A percentile compares a stretch with the other conserved stretches of the same genome.
These are phyloP conservation scores for Chlorodrepanis virens DNA, from an alignment of 2,113 vertebrate genomes.

Conservation along the genomic window DNA sequence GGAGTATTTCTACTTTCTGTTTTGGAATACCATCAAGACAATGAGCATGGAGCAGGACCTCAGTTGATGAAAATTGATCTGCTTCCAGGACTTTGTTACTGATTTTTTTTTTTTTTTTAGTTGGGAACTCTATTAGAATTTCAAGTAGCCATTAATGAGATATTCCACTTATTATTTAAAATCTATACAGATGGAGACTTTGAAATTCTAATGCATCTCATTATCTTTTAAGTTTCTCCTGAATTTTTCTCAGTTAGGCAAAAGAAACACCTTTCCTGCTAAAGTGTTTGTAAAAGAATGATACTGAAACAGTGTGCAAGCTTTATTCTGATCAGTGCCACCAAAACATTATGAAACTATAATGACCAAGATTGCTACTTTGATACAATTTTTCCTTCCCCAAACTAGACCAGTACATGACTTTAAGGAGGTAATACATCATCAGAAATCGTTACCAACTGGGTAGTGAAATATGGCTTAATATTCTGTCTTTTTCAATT, in stretches of 20 bases:
- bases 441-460: background rate
- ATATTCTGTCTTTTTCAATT: background rate
- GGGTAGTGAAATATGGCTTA: background rate
- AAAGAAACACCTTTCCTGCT: background rate
- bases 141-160: background rate
- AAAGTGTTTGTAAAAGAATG: background rate
- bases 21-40: background rate
- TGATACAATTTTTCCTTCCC: background rate
- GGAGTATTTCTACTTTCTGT: background rate
- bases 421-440: background rate
- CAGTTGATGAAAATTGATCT: background rate
- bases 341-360: background rate
- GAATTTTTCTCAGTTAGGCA: background rate
- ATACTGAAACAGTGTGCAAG: background rate
- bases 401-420: background rate
- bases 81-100: background rate
- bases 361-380: background rate
- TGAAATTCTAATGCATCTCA: background rate
- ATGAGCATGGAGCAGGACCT: background rate
- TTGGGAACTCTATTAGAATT: background rate
- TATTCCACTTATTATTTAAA: background rate
- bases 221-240: background rate
- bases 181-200: background rate
- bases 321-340: background rate
- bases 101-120: background rate